These are phyloP conservation scores for Pogonognathellus flavescens DNA, from an alignment of 1,140 invertebrate genomes.

Conservation along the genomic window DNA sequence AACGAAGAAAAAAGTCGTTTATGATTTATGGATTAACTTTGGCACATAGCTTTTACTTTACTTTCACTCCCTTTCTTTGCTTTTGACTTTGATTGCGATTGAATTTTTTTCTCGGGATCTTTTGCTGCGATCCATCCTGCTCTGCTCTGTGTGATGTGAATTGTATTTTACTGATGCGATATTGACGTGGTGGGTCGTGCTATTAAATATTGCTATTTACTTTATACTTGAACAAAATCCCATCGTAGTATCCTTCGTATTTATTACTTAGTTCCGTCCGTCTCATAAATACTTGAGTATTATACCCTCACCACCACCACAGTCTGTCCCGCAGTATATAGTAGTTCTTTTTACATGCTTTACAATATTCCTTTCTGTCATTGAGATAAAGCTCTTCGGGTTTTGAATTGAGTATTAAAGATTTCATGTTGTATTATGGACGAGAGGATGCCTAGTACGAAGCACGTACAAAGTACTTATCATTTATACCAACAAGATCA, in stretches of 20 bases:
- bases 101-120: slow-evolving; percentile 4
- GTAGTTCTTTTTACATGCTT: not conserved
- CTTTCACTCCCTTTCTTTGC: not conserved
- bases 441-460: not conserved
- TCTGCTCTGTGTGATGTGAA: slow-evolving; percentile 11
- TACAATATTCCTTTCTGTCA: slow-evolving; percentile 13
- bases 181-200: not conserved
- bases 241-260: too few relatives aligned
- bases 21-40: slow-evolving; percentile 19
- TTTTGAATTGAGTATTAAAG: slow-evolving; percentile 11
- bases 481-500: slow-evolving; percentile 33
- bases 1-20: slow-evolving; percentile 12
- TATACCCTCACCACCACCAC: too few relatives aligned
- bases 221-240: too few relatives aligned
- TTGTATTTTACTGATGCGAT: not conserved
- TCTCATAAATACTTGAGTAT: too few relatives aligned
- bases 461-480: slow-evolving; percentile 27
- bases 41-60: slow-evolving; percentile 10
- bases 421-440: not conserved
- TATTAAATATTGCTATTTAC: not conserved
- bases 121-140: slow-evolving; percentile 14
- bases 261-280: too few relatives aligned
- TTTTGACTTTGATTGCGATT: slow-evolving; percentile 23
- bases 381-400: not conserved
- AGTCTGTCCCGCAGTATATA: not conserved